A percentile compares a stretch with the other conserved stretches of the same genome.
Evolutionary conservation across 2,888 invertebrate genomes (phyloP).

Genomic region (Oscheius sp.): DNA sequence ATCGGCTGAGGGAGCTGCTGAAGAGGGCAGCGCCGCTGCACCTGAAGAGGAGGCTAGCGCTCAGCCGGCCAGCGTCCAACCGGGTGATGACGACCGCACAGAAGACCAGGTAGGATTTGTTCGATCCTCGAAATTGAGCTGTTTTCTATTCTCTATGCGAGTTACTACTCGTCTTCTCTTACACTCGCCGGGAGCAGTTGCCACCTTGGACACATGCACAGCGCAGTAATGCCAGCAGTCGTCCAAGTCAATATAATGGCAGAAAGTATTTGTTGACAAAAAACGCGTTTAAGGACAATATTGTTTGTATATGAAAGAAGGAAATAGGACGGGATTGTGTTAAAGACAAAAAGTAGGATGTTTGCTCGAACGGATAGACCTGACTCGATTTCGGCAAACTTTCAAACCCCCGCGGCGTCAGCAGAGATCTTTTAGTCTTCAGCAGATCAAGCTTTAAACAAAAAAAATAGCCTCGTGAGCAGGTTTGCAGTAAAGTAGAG

Average conservation of each 20-base stretch:
- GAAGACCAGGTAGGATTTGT: conserved; percentile 68
- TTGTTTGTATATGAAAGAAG: too few relatives aligned
- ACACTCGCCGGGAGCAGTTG: conserved; percentile 33
- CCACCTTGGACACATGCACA: conserved; percentile 35
- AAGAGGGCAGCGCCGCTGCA: conserved; percentile 41
- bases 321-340: neutral
- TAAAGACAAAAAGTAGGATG: conserved; percentile 5
- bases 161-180: conserved; percentile 32
- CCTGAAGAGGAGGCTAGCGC: conserved; percentile 45
- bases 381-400: conserved; percentile 30
- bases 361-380: conserved; percentile 32
- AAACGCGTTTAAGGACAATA: conserved; percentile 11
- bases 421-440: neutral
- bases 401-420: conserved; percentile 3
- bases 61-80: conserved; percentile 28
- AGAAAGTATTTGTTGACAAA: conserved; percentile 20
- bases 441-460: neutral
- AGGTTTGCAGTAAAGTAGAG: neutral
- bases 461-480: neutral
- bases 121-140: conserved; percentile 5
- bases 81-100: conserved; percentile 65
- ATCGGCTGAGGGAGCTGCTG: conserved; percentile 40
- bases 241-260: conserved; percentile 33
- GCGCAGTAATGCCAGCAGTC: conserved; percentile 38
- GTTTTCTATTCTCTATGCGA: conserved; percentile 22